These are phyloP conservation scores for Drosophila watanabei DNA, from an alignment of 1,140 invertebrate genomes.

Conservation along the genomic window DNA sequence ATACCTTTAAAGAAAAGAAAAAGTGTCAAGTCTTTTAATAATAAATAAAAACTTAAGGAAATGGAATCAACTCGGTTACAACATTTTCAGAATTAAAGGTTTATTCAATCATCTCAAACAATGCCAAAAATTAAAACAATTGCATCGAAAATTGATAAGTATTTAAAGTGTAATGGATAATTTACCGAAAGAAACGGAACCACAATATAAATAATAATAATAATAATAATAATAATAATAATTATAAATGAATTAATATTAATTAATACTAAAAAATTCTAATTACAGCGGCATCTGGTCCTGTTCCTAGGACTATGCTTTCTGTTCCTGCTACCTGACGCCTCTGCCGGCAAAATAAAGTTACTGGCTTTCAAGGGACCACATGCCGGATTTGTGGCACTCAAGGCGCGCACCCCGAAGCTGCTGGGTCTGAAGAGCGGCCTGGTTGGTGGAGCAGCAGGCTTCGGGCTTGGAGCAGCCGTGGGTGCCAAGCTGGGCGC, in stretches of 20 bases:
- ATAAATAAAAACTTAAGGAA: too few relatives aligned
- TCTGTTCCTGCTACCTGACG: conserved; percentile 28
- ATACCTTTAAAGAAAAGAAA: background rate
- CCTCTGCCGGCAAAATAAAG: conserved; percentile 60
- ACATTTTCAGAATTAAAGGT: too few relatives aligned
- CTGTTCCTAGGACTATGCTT: conserved; percentile 49
- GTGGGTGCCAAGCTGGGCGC: conserved; percentile 34
- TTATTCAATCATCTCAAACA: too few relatives aligned
- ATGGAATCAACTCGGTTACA: too few relatives aligned
- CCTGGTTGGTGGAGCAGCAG: conserved; percentile 47
- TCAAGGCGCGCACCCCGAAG: conserved; percentile 68
- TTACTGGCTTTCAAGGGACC: conserved; percentile 75
- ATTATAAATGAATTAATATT: too few relatives aligned
- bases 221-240: too few relatives aligned
- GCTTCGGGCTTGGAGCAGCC: conserved; percentile 48
- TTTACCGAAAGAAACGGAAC: too few relatives aligned
- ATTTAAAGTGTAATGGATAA: too few relatives aligned
- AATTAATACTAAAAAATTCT: background rate
- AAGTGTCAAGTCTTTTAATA: background rate
- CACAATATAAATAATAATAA: too few relatives aligned
- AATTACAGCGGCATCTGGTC: conserved; percentile 22
- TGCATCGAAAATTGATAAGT: too few relatives aligned
- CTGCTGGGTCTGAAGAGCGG: conserved; percentile 64
- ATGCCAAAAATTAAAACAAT: too few relatives aligned
- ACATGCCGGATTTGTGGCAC: conserved; percentile 57